A percentile compares a stretch with the other conserved stretches of the same genome.
phyloP scores from a whole-genome alignment of 2,113 vertebrate genomes.

The crab-eating macaque (Macaca fascicularis) region T2T-MFA8v1.1 NC_088387.1:47642501-47643000 shows the following conservation, averaged over 20 bases:
- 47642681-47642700: not conserved
- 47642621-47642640: not conserved
- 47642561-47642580: not conserved
- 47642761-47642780: not conserved
- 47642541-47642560: not conserved
- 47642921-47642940: not conserved
- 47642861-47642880: not conserved
- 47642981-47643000: not conserved
- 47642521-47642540: not conserved
- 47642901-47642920: not conserved
- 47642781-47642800: not conserved
- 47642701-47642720: not conserved
- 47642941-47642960: not conserved
- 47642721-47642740: not conserved
- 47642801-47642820: not conserved
- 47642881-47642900: not conserved
- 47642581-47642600: not conserved
- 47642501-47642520: not conserved
- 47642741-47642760: not conserved
- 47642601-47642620: not conserved
- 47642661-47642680: not conserved
- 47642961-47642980: not conserved
- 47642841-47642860: not conserved
- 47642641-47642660: not conserved
- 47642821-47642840: not conserved